phyloP scores from a whole-genome alignment of 2,888 invertebrate genomes.

The Trissoscelio sp. region DNA sequence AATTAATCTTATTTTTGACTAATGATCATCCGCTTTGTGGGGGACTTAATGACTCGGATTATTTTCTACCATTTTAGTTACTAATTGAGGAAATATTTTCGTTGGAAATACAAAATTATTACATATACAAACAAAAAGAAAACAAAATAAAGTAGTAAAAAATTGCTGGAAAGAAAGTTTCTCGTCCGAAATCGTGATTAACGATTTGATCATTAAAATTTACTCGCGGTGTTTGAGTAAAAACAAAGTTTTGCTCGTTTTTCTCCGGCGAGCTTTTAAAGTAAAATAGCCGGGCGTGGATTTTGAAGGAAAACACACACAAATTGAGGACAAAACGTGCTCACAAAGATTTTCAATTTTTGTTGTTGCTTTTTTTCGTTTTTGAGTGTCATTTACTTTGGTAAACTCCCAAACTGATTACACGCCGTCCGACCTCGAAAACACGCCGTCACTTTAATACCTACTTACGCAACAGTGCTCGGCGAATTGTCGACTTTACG shows the following conservation, averaged over 20 bases:
- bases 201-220: constrained; percentile 69
- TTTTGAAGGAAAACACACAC: constrained; percentile 9
- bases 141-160: not conserved
- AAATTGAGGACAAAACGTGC: no score
- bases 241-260: constrained; percentile 40
- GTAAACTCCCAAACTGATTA: constrained; percentile 77
- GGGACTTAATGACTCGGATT: constrained; percentile 10
- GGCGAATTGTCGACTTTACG: constrained; percentile 70
- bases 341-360: no score
- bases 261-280: constrained; percentile 16
- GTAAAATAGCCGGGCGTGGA: constrained; percentile 13
- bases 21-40: constrained; percentile 13
- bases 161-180: constrained; percentile 17
- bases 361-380: not conserved
- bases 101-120: no score
- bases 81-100: constrained; percentile 5
- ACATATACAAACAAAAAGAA: not conserved
- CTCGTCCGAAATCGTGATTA: constrained; percentile 49
- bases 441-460: constrained; percentile 71
- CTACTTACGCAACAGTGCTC: constrained; percentile 74
- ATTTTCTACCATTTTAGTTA: not conserved
- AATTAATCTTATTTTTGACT: constrained; percentile 34
- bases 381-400: constrained; percentile 27
- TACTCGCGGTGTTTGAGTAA: constrained; percentile 67
- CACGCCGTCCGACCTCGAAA: constrained; percentile 69